These are phyloP conservation scores for Neoarius graeffei DNA, from an alignment of 2,113 vertebrate species.

Conservation along the genomic window DNA sequence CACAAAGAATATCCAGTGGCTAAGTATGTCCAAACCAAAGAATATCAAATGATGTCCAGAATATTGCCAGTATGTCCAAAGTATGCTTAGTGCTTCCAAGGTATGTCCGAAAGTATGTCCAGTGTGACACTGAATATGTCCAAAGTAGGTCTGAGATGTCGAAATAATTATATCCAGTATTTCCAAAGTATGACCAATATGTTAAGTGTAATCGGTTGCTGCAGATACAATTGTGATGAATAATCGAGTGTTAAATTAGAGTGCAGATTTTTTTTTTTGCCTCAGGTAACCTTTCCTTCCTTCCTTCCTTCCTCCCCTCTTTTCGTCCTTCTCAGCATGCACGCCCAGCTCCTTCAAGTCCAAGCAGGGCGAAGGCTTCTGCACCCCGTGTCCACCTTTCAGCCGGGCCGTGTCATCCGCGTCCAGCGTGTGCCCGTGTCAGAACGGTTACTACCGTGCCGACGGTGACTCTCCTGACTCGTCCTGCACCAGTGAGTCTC, in stretches of 20 bases:
- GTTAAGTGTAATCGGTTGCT: too few relatives aligned
- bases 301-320: neutral
- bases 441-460: constrained; percentile 87
- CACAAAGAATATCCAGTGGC: neutral
- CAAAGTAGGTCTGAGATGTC: neutral
- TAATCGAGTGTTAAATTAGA: too few relatives aligned
- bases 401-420: constrained; percentile 86
- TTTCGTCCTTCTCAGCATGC: constrained; percentile 82
- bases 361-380: constrained; percentile 88
- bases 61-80: neutral
- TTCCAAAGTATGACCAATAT: too few relatives aligned
- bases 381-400: constrained; percentile 86
- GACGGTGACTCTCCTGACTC: constrained; percentile 87
- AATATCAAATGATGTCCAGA: neutral
- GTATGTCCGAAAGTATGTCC: neutral
- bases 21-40: neutral
- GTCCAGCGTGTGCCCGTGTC: constrained; percentile 86
- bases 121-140: neutral
- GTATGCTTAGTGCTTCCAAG: neutral
- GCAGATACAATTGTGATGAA: neutral
- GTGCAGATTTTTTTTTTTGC: too few relatives aligned
- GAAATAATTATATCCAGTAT: neutral
- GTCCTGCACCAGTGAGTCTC: constrained; percentile 90
- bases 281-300: too few relatives aligned
- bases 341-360: constrained; percentile 90